These are phyloP conservation scores for Bombus affinis DNA, from an alignment of 1,140 invertebrate species.

Conservation along the genomic window DNA sequence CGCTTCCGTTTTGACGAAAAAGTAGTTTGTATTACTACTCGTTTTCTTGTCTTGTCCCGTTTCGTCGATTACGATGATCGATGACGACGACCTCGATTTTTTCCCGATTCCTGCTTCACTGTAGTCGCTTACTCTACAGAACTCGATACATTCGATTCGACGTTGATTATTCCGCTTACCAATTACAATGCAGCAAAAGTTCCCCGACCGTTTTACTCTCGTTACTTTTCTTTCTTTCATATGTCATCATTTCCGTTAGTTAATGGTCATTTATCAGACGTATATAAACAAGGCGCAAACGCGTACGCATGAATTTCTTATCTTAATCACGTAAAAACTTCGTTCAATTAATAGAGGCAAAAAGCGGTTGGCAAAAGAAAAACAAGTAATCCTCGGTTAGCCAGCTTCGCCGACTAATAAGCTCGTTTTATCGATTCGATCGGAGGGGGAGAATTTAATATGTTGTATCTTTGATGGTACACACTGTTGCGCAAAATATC, in stretches of 20 bases:
- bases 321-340: no score
- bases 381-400: neutral
- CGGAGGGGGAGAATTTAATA: no score
- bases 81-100: neutral
- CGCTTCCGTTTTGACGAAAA: neutral
- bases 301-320: neutral
- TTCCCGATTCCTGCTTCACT: neutral
- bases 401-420: no score
- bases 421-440: no score
- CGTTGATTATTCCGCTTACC: neutral
- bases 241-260: neutral
- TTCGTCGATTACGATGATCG: neutral
- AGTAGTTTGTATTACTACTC: neutral
- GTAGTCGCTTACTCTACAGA: neutral
- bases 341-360: constrained; percentile 4
- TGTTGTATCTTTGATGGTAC: no score
- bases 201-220: neutral
- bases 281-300: no score
- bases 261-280: neutral
- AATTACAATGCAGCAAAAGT: neutral
- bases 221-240: neutral
- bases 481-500: no score
- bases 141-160: neutral
- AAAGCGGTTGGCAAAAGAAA: neutral
- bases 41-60: neutral